Base-by-base conservation (phyloP, 2,888 invertebrate species). In the Strigamia maritima region DNA sequence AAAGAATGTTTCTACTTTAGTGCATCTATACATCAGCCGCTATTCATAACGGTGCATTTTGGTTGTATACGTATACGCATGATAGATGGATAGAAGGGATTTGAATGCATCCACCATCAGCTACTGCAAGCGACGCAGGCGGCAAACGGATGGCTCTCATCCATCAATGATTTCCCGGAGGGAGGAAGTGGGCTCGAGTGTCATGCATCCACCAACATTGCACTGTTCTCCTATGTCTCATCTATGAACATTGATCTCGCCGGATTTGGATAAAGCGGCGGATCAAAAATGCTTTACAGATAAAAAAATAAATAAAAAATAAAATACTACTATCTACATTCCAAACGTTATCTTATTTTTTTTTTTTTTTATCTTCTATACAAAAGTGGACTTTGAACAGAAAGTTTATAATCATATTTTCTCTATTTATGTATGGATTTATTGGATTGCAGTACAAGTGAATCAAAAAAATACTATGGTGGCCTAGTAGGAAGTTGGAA, bases 91-190 rank as follows among this genome's bases (percentile, higher is more conserved):
- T 70, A 28, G 70, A 70, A 70, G 70, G 70, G 70, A 70, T 70
- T 70, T 70, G 70, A 26, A 70, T 70, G 70, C 70, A 26, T 70
- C 70, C 70, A 70, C 70, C 26, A 26, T 6, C 70, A 70, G 70
- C 70, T 70, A 70, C 70, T 70, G 70, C 28, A 28, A 70, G 70
- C 70, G 70, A 70, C 70, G 70, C 70, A 70, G 70, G 70, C 70
- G 70, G 70, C 70, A 70, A 70, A 70, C 70, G 70, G 70, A 70
- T 70, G 70, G 70, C 70, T 70, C 70, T 70, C 70, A 70, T 70
- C 70, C 70, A 70, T 70, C 70, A 70, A 70, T 70, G 70, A 70
- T 70, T 70, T 70, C 70, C 70, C 70, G 70, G 28, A 70, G 70
- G 70, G 70, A 70, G 70, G 70, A 70, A 70, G 70, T 70, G 70